A percentile compares a stretch with the other conserved stretches of the same genome.
Conservation (phyloP, 2,113 vertebrate species). For the Gymnobelideus leadbeateri region DNA sequence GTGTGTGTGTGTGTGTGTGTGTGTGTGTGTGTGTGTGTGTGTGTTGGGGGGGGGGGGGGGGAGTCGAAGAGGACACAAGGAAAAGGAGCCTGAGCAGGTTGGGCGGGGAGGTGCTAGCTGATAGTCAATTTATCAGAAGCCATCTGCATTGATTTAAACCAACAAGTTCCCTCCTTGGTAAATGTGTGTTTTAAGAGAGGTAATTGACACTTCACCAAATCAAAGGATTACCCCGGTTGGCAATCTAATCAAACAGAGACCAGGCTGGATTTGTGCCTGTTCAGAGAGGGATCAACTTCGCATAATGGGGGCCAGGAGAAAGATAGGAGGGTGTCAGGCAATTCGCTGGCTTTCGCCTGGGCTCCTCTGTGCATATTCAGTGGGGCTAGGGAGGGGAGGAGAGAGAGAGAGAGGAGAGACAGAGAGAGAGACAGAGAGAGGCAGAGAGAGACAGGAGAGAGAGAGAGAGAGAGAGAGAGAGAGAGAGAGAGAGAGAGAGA, state of each 20-base stretch:
- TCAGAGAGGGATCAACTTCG: conserved; percentile 87
- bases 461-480: not conserved
- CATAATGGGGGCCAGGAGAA: conserved; percentile 89
- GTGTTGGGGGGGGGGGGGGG: too few species aligned
- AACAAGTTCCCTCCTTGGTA: conserved; percentile 85
- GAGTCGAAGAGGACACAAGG: not conserved
- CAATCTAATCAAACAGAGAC: conserved; percentile 96
- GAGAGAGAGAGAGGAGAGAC: not conserved
- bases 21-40: too few species aligned
- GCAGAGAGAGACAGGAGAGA: conserved; percentile 40
- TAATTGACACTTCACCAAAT: conserved; percentile 94
- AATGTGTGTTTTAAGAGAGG: conserved; percentile 87
- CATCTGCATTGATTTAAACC: conserved; percentile 87
- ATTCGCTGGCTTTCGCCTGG: conserved; percentile 85
- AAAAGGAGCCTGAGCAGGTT: not conserved
- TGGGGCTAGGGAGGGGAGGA: conserved; percentile 30
- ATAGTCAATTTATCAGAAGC: conserved; percentile 82
- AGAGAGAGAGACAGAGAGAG: not conserved
- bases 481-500: not conserved
- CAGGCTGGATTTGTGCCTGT: conserved; percentile 93
- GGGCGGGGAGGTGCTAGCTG: conserved; percentile 38
- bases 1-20: too few species aligned
- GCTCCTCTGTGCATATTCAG: conserved; percentile 79
- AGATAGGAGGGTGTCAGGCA: conserved; percentile 87
- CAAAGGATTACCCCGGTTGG: conserved; percentile 95